Percentiles rank a stretch among this genome's conserved stretches.
These are phyloP conservation scores for Erebia ligea DNA, from an alignment of 2,888 invertebrate species.

Conservation along the genomic window DNA sequence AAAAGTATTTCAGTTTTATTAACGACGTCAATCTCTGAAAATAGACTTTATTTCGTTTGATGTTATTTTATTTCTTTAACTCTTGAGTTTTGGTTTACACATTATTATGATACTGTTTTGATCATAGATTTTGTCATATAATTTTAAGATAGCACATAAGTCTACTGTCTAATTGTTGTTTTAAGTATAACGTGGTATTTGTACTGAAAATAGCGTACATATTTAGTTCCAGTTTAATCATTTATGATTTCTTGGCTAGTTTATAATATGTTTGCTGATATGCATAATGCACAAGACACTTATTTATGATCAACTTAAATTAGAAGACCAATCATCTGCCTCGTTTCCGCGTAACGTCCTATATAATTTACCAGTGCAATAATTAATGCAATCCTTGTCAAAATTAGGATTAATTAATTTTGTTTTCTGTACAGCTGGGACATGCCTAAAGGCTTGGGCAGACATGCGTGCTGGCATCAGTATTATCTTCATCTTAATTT, in stretches of 20 bases:
- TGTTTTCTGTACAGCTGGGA: constrained; percentile 42
- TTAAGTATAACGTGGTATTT: not conserved
- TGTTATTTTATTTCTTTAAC: not conserved
- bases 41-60: not conserved
- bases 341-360: constrained; percentile 29
- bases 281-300: not conserved
- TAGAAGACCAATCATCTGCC: constrained; percentile 12
- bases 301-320: constrained; percentile 14
- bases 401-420: constrained; percentile 43
- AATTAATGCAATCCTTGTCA: constrained; percentile 38
- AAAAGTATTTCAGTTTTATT: constrained; percentile 33
- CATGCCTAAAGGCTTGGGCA: not conserved
- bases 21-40: not conserved
- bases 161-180: not conserved
- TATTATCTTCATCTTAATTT: too few species aligned
- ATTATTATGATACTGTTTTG: not conserved
- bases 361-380: constrained; percentile 19
- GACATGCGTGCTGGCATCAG: not conserved
- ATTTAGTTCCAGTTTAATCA: not conserved
- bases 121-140: not conserved
- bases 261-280: not conserved
- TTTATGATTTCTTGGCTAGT: not conserved
- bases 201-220: not conserved
- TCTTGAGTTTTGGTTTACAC: not conserved
- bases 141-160: not conserved